phyloP scores from a whole-genome alignment of 2,113 vertebrate genomes.

The Pluvialis apricaria region DNA sequence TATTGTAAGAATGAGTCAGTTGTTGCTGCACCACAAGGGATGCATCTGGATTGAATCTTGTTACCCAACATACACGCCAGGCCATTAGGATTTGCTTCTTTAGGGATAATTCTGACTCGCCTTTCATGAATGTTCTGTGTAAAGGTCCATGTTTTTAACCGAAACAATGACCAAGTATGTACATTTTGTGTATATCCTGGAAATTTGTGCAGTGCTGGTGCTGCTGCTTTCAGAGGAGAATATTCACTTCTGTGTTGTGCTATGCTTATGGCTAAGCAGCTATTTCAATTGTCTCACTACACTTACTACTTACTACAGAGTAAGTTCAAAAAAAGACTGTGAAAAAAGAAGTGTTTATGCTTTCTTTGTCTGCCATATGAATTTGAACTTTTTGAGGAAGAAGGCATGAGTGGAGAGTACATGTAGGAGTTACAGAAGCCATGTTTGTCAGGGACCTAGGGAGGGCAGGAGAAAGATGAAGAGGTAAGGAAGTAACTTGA shows the following conservation, averaged over 20 bases:
- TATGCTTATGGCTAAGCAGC: background rate
- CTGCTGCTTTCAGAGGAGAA: background rate
- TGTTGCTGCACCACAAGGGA: background rate
- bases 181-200: background rate
- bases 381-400: background rate
- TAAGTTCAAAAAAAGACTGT: background rate
- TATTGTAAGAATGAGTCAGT: constrained; percentile 5
- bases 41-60: constrained; percentile 34
- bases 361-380: background rate
- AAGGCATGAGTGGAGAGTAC: background rate
- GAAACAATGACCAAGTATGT: background rate
- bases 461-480: background rate
- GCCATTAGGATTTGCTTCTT: background rate
- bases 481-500: background rate
- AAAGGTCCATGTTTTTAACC: background rate
- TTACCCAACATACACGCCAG: background rate
- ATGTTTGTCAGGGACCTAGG: background rate
- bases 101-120: background rate
- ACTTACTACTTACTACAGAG: too few relatives aligned
- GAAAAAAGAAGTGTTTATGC: background rate
- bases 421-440: background rate
- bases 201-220: background rate
- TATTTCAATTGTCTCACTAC: background rate
- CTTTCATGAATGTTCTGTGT: background rate
- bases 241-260: background rate